Percentiles rank a stretch among this genome's conserved stretches.
Evolutionary conservation across 2,113 vertebrate species (phyloP).

Genomic region (Psilopogon haemacephalus): DNA sequence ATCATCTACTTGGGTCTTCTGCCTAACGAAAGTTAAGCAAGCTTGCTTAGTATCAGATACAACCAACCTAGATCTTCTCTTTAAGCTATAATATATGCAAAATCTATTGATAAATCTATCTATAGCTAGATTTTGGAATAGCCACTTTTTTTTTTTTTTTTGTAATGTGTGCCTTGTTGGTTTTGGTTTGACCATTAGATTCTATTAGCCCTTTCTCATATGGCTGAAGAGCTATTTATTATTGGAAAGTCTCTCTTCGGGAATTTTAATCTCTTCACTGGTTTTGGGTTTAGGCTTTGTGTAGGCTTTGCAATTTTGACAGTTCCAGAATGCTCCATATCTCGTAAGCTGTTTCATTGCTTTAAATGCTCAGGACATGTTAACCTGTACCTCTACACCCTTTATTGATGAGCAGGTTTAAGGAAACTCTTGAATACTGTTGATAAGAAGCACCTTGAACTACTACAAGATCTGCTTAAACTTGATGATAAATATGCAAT

Average conservation of each 20-base stretch:
- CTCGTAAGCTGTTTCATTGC: neutral
- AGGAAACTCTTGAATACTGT: neutral
- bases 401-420: neutral
- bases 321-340: neutral
- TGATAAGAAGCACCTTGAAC: neutral
- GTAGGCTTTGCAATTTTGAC: neutral
- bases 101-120: too few relatives aligned
- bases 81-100: too few relatives aligned
- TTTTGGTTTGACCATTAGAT: neutral
- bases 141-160: neutral
- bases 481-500: neutral
- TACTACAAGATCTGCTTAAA: neutral
- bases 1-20: neutral
- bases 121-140: neutral
- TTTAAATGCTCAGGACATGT: rapidly evolving
- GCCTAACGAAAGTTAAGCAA: neutral
- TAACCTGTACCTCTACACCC: neutral
- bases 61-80: neutral
- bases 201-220: neutral
- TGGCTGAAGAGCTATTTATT: neutral
- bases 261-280: neutral
- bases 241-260: neutral
- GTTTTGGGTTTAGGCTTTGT: neutral
- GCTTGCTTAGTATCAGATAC: neutral
- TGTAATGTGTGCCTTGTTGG: neutral